Percentiles rank a stretch among this genome's conserved stretches.
Evolutionary conservation across 1,140 invertebrate species (phyloP).

Genomic region (Anoplophora glabripennis): DNA sequence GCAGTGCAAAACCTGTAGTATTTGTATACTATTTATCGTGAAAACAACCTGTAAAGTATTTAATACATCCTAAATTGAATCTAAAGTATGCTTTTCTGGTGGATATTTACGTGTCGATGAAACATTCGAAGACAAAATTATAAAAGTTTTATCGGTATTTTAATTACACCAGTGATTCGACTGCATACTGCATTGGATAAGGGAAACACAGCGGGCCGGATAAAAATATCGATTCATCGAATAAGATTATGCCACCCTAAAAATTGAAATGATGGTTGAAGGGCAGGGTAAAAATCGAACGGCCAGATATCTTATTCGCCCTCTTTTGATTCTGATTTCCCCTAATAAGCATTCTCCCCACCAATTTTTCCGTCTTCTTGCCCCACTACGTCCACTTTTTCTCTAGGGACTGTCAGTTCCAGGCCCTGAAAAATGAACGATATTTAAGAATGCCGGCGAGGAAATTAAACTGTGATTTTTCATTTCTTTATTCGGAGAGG

Average conservation of each 20-base stretch:
- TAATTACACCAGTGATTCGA: too few relatives aligned
- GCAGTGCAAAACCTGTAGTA: too few relatives aligned
- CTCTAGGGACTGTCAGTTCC: slow-evolving; percentile 20
- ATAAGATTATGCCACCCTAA: slow-evolving; percentile 8
- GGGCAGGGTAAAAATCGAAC: slow-evolving; percentile 15
- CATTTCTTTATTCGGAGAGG: slow-evolving; percentile 12
- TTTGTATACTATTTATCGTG: too few relatives aligned
- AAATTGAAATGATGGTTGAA: slow-evolving; percentile 18
- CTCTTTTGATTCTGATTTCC: slow-evolving; percentile 20
- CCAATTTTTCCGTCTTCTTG: slow-evolving; percentile 7
- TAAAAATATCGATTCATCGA: too few relatives aligned
- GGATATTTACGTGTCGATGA: too few relatives aligned
- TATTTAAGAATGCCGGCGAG: slow-evolving; percentile 21
- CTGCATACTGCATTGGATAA: too few relatives aligned
- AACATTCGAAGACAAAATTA: too few relatives aligned
- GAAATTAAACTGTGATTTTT: slow-evolving; percentile 22
- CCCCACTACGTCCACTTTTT: slow-evolving; percentile 11
- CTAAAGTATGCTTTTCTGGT: too few relatives aligned
- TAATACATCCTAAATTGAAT: too few relatives aligned
- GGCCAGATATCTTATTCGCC: slow-evolving; percentile 18
- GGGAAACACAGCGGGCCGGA: too few relatives aligned
- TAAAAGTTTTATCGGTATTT: too few relatives aligned
- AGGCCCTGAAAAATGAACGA: slow-evolving; percentile 22
- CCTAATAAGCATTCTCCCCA: slow-evolving; percentile 14
- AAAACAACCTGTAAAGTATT: too few relatives aligned